Evolutionary conservation across 2,797 vertebrate species (phyloP).

Genomic region (Trichosurus vulpecula): DNA sequence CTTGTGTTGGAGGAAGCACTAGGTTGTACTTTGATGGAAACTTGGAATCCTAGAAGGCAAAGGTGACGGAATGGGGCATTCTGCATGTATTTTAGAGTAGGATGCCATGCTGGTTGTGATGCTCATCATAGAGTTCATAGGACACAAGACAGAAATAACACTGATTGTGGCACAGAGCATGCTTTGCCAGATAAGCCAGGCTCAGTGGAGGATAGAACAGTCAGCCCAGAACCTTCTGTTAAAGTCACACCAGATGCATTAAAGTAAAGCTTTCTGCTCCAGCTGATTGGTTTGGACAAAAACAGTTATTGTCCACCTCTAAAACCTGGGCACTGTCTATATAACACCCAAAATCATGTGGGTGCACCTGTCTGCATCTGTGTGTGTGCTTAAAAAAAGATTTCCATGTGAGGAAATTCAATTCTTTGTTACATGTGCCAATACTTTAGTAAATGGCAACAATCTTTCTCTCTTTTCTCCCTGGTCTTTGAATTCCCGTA

Average conservation of each 20-base stretch:
- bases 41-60: background rate
- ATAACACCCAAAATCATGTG: background rate
- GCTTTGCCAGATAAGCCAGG: background rate
- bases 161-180: background rate
- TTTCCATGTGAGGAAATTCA: background rate
- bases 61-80: background rate
- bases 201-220: background rate
- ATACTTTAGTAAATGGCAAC: too few relatives aligned
- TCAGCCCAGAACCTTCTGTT: background rate
- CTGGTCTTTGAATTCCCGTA: background rate
- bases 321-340: background rate
- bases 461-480: background rate
- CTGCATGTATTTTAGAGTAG: background rate
- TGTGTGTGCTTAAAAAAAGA: too few relatives aligned
- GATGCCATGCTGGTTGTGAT: background rate
- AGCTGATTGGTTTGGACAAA: background rate
- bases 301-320: background rate
- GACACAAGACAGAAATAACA: background rate
- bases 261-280: background rate
- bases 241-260: background rate
- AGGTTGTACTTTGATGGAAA: background rate
- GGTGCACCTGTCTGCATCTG: background rate
- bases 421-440: background rate
- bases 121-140: background rate
- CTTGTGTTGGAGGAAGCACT: background rate